Conservation (phyloP, 2,797 vertebrate species). For the Erpetoichthys calabaricus region DNA sequence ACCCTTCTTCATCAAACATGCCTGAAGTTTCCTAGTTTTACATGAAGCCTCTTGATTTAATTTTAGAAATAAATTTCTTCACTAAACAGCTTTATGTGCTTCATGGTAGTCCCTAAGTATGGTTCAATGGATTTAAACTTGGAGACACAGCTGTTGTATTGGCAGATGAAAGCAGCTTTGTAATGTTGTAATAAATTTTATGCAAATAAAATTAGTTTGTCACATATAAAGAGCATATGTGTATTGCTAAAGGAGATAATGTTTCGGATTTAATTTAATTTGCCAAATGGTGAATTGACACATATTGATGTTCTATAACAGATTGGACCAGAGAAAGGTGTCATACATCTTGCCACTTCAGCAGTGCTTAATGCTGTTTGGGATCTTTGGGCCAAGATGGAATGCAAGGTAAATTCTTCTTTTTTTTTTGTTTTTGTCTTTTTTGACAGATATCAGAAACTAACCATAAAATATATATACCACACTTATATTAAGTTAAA, state of each 20-base stretch:
- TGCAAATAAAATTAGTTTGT: constrained; percentile 1
- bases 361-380: constrained; percentile 62
- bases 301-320: constrained; percentile 20
- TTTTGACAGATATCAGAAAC: neutral
- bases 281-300: too few species aligned
- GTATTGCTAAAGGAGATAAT: neutral
- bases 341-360: constrained; percentile 51
- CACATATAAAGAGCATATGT: neutral
- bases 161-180: neutral
- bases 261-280: too few species aligned
- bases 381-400: constrained; percentile 61
- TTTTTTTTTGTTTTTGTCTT: neutral
- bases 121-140: too few species aligned
- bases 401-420: constrained; percentile 47
- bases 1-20: too few species aligned
- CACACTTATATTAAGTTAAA: too few species aligned
- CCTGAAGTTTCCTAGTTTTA: too few species aligned
- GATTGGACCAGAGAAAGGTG: constrained; percentile 63
- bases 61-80: too few species aligned
- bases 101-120: too few species aligned
- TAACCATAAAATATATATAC: too few species aligned
- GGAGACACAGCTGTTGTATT: neutral
- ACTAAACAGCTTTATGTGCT: too few species aligned
- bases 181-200: neutral
- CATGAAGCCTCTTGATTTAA: too few species aligned